A percentile compares a stretch with the other conserved stretches of the same genome.
Conservation (phyloP, 2,888 invertebrate genomes). For the Drosophila pullipes region DNA sequence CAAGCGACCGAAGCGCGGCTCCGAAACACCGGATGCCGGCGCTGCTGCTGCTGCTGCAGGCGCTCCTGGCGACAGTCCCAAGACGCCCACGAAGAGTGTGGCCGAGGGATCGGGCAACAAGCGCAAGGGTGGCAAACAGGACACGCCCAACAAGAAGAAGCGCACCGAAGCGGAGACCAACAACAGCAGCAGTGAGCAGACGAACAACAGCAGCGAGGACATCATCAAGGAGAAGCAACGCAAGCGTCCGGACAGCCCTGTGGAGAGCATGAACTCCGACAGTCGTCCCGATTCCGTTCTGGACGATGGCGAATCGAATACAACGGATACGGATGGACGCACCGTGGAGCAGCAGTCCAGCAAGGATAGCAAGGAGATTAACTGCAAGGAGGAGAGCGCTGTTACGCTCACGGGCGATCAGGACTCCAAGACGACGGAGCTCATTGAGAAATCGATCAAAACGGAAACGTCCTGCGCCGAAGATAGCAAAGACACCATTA, state of each 20-base stretch:
- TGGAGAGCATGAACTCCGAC: slow-evolving; percentile 93
- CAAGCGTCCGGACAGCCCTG: slow-evolving; percentile 89
- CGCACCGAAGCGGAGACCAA: slow-evolving; percentile 85
- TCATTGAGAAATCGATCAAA: slow-evolving; percentile 81
- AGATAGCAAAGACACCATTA: slow-evolving; percentile 80
- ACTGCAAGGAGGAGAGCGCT: slow-evolving; percentile 77
- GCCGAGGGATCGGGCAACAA: slow-evolving; percentile 81
- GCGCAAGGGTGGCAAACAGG: slow-evolving; percentile 85
- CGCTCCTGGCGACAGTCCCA: slow-evolving; percentile 85
- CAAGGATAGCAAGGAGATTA: slow-evolving; percentile 85
- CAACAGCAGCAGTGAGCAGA: slow-evolving; percentile 49
- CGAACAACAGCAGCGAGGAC: slow-evolving; percentile 65
- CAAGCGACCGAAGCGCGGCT: slow-evolving; percentile 88
- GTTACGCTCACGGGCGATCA: slow-evolving; percentile 64
- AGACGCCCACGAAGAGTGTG: slow-evolving; percentile 81
- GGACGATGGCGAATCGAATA: slow-evolving; percentile 87
- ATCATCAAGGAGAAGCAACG: slow-evolving; percentile 86
- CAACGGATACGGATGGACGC: slow-evolving; percentile 83
- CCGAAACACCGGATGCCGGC: slow-evolving; percentile 87
- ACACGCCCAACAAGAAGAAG: slow-evolving; percentile 87
- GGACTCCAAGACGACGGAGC: slow-evolving; percentile 84
- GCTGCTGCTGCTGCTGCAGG: slow-evolving; percentile 77
- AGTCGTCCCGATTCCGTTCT: slow-evolving; percentile 91
- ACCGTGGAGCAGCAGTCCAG: slow-evolving; percentile 83
- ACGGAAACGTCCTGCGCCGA: slow-evolving; percentile 65